Percentiles rank a stretch among this genome's conserved stretches.
phyloP scores from a whole-genome alignment of 2,113 vertebrate genomes.

The Chitala chitala region DNA sequence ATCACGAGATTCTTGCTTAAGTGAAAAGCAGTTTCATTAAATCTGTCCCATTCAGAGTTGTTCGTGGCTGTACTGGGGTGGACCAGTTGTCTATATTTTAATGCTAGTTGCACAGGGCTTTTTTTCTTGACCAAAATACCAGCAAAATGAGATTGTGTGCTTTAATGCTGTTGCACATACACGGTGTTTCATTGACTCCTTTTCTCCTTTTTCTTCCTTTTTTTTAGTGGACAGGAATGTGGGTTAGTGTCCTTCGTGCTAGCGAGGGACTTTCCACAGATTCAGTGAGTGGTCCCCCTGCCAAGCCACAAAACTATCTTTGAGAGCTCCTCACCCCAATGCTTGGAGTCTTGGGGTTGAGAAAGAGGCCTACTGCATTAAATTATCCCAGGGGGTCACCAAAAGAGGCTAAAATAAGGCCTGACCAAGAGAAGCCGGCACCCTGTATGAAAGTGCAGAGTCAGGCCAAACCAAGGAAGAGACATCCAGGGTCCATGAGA shows the following conservation, averaged over 20 bases:
- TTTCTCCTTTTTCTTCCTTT: no score
- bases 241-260: not conserved
- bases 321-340: slow-evolving; percentile 10
- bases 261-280: slow-evolving; percentile 21
- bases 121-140: not conserved
- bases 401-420: slow-evolving; percentile 15
- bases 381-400: slow-evolving; percentile 23
- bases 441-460: slow-evolving; percentile 5
- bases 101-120: not conserved
- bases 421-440: not conserved
- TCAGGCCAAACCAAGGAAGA: not conserved
- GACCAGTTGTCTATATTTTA: not conserved
- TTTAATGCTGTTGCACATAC: not conserved
- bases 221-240: not conserved
- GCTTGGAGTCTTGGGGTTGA: slow-evolving; percentile 13
- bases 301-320: slow-evolving; percentile 21
- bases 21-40: not conserved
- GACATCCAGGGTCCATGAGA: not conserved
- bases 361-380: slow-evolving; percentile 16
- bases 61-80: not conserved
- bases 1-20: not conserved
- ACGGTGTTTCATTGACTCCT: not conserved
- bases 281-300: not conserved
- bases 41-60: not conserved
- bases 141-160: not conserved